Evolutionary conservation across 2,888 invertebrate genomes (phyloP).

Genomic region (Microchrysa polita): DNA sequence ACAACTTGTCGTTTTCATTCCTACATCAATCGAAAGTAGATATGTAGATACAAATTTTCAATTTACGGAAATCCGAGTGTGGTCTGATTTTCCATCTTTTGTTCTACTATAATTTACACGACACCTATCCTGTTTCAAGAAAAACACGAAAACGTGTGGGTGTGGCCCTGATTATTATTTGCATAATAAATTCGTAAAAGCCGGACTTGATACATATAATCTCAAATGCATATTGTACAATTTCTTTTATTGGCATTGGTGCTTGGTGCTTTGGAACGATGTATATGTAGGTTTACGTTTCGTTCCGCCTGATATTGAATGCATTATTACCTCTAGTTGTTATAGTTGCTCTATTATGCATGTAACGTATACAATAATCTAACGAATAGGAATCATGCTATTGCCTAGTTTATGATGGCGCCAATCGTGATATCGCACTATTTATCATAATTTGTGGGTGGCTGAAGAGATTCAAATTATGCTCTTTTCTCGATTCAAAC

Average conservation of each 20-base stretch:
- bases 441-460: constrained; percentile 44
- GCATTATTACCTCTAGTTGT: constrained; percentile 2
- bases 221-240: constrained; percentile 34
- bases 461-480: constrained; percentile 31
- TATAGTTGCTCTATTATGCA: constrained; percentile 9
- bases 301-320: constrained; percentile 15
- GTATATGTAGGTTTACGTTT: constrained; percentile 18
- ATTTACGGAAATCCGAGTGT: constrained; percentile 30
- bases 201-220: constrained; percentile 38
- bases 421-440: constrained; percentile 42
- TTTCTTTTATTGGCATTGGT: constrained; percentile 8
- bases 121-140: constrained; percentile 15
- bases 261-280: constrained; percentile 8
- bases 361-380: constrained; percentile 2
- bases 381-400: constrained; percentile 35
- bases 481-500: constrained; percentile 28
- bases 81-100: not conserved
- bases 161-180: constrained; percentile 25
- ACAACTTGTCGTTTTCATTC: no score
- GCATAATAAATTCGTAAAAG: constrained; percentile 41
- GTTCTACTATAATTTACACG: constrained; percentile 21
- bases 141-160: constrained; percentile 16
- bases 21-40: no score
- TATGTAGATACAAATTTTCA: constrained; percentile 2
- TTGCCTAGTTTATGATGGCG: constrained; percentile 39